Percentiles rank a stretch among this genome's conserved stretches.
phyloP scores from a whole-genome alignment of 2,888 invertebrate species.

The Pyrrhosoma nymphula region DNA sequence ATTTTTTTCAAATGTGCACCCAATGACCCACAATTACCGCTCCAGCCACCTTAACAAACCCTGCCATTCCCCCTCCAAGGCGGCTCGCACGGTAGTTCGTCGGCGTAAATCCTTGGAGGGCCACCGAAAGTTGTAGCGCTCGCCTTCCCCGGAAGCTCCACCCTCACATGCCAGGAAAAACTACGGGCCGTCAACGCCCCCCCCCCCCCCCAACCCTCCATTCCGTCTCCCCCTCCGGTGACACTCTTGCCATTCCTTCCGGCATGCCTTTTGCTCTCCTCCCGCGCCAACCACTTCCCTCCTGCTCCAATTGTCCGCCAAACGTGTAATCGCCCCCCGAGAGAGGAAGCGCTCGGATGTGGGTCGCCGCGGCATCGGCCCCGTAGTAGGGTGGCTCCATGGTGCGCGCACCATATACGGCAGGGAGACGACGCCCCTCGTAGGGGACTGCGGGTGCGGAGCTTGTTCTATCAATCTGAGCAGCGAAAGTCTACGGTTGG shows the following conservation, averaged over 20 bases:
- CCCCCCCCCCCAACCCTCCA: not conserved
- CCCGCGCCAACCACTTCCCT: not conserved
- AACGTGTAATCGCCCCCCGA: not conserved
- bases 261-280: not conserved
- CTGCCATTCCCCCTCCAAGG: too few relatives aligned
- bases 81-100: too few relatives aligned
- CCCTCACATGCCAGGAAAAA: not conserved
- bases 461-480: too few relatives aligned
- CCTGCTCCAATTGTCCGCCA: not conserved
- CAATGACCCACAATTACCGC: too few relatives aligned
- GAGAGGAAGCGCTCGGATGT: not conserved
- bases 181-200: not conserved
- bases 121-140: too few relatives aligned
- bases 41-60: too few relatives aligned
- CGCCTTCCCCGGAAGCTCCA: not conserved
- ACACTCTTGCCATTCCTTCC: not conserved
- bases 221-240: not conserved
- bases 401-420: not conserved
- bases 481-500: too few relatives aligned
- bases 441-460: not conserved
- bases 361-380: not conserved
- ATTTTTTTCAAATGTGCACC: too few relatives aligned
- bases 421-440: not conserved
- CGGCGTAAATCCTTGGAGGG: too few relatives aligned
- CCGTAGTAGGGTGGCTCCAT: not conserved